Percentiles rank a stretch among this genome's conserved stretches.
These are phyloP conservation scores for Genyomyrus donnyi DNA, from an alignment of 2,113 vertebrate genomes.

Conservation along the genomic window DNA sequence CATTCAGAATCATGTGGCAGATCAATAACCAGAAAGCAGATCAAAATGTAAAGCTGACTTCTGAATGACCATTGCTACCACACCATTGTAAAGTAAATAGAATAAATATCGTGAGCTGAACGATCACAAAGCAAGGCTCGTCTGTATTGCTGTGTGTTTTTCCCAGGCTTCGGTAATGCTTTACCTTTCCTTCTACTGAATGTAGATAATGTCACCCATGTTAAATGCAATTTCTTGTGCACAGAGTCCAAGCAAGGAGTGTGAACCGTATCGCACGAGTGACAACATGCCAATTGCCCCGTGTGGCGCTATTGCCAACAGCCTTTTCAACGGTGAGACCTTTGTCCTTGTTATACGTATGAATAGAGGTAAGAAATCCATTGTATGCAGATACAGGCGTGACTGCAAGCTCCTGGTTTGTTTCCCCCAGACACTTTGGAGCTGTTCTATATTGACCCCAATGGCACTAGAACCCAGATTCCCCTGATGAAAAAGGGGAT, in stretches of 20 bases:
- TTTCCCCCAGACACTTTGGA: conserved; percentile 73
- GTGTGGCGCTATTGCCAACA: conserved; percentile 96
- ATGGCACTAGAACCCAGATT: conserved; percentile 56
- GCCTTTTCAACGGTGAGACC: conserved; percentile 90
- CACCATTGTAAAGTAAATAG: not conserved
- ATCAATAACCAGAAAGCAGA: not conserved
- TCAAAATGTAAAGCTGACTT: not conserved
- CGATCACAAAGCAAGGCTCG: not conserved
- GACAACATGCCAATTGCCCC: conserved; percentile 77
- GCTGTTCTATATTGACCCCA: conserved; percentile 64
- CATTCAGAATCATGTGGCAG: not conserved
- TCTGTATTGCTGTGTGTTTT: not conserved
- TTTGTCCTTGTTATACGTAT: no score
- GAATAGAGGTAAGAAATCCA: not conserved
- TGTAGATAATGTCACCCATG: not conserved
- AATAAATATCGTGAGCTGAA: not conserved
- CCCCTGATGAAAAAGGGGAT: conserved; percentile 80
- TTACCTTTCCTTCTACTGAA: not conserved
- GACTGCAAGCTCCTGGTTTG: conserved; percentile 4
- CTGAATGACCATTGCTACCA: not conserved
- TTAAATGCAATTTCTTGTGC: not conserved
- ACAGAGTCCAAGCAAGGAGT: conserved; percentile 89
- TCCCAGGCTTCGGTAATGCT: not conserved
- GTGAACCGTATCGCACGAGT: conserved; percentile 80
- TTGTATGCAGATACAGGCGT: not conserved